These are phyloP conservation scores for Acanthochromis polyacanthus DNA, from an alignment of 2,113 vertebrate species.

Conservation along the genomic window DNA sequence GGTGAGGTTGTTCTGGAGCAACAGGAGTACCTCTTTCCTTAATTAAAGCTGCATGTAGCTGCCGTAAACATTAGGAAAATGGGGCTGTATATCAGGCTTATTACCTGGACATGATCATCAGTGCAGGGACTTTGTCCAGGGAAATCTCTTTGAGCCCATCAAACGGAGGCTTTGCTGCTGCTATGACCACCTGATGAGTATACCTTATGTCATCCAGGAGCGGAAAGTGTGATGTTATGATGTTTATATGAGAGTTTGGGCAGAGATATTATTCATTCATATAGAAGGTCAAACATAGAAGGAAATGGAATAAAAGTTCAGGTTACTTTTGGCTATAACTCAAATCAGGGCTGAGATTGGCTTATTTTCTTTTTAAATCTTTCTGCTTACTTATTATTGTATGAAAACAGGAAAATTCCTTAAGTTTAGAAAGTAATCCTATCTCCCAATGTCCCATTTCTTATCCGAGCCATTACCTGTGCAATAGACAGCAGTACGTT, in stretches of 20 bases:
- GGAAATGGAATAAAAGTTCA: conserved; percentile 29
- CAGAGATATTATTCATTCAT: not conserved
- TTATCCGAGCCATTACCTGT: conserved; percentile 64
- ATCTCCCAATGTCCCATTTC: conserved; percentile 53
- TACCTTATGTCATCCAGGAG: not conserved
- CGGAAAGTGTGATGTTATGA: conserved; percentile 2
- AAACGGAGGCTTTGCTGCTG: conserved; percentile 35
- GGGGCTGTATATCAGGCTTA: conserved; percentile 69
- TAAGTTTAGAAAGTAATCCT: conserved; percentile 47
- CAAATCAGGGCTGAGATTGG: not conserved
- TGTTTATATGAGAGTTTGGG: not conserved
- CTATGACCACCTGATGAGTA: conserved; percentile 18
- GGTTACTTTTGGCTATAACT: conserved; percentile 6
- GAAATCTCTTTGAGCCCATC: conserved; percentile 44
- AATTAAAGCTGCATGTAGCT: conserved; percentile 76
- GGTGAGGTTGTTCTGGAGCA: conserved; percentile 54
- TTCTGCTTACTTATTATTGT: conserved; percentile 34
- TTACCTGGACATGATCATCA: conserved; percentile 65
- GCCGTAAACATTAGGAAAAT: conserved; percentile 72
- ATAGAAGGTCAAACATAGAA: not conserved
- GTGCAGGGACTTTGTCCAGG: conserved; percentile 32
- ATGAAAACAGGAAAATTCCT: conserved; percentile 48
- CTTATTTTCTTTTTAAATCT: conserved; percentile 40
- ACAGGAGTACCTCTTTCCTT: conserved; percentile 60
- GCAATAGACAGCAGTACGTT: conserved; percentile 23